Conservation (phyloP, 2,888 invertebrate genomes). For the Ectemnius cavifrons region DNA sequence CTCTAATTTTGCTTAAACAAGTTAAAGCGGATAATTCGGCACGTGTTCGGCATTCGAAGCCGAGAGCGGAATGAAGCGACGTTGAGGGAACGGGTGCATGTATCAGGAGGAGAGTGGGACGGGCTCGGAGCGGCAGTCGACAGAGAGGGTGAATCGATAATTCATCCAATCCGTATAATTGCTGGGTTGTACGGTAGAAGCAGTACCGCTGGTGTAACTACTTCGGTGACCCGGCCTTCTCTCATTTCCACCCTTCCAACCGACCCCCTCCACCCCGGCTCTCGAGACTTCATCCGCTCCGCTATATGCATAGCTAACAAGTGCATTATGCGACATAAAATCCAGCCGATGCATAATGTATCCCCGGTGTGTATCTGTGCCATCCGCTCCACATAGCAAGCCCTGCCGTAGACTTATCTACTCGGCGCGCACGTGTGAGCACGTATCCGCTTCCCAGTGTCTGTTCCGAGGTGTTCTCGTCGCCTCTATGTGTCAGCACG, state of each 20-base stretch:
- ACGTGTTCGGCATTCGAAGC: background rate
- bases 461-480: too few species aligned
- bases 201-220: conserved; percentile 6
- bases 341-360: conserved; percentile 71
- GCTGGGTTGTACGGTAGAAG: background rate
- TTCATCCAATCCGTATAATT: background rate
- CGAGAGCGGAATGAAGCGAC: background rate
- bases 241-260: conserved; percentile 34
- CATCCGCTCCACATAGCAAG: conserved; percentile 31
- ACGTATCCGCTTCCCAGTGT: too few species aligned
- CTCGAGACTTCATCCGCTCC: conserved; percentile 35
- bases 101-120: background rate
- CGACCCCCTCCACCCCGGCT: conserved; percentile 12
- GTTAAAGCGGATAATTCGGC: conserved; percentile 3
- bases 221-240: conserved; percentile 18
- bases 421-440: too few species aligned
- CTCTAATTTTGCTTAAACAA: background rate
- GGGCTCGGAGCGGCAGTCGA: background rate
- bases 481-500: conserved; percentile 12
- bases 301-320: conserved; percentile 68
- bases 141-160: background rate
- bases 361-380: conserved; percentile 61
- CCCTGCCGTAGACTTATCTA: too few species aligned
- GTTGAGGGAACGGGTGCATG: background rate
- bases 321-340: conserved; percentile 71